A percentile compares a stretch with the other conserved stretches of the same genome.
Conservation (phyloP, 2,888 invertebrate species). For the Acanthoscelides obtectus region DNA sequence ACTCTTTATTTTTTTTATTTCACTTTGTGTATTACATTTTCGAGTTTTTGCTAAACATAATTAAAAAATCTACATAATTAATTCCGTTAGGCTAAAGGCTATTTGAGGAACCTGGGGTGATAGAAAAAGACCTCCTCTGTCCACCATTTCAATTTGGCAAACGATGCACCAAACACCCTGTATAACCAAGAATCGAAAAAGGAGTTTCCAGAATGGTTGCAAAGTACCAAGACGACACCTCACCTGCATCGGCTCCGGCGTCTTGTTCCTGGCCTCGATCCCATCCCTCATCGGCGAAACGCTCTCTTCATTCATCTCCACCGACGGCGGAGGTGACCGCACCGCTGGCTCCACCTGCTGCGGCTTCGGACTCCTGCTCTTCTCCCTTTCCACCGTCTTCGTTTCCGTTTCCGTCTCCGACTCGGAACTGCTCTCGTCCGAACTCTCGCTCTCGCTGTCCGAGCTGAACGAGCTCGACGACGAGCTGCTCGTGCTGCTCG, state of each 20-base stretch:
- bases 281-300: constrained; percentile 28
- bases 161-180: too few relatives aligned
- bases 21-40: too few relatives aligned
- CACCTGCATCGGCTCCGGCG: constrained; percentile 38
- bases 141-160: too few relatives aligned
- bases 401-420: constrained; percentile 32
- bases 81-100: too few relatives aligned
- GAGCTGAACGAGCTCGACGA: constrained; percentile 39
- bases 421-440: constrained; percentile 42
- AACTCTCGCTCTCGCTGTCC: constrained; percentile 37
- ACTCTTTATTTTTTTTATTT: too few relatives aligned
- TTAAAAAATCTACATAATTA: too few relatives aligned
- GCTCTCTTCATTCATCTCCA: background rate
- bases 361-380: constrained; percentile 3
- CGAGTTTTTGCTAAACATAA: too few relatives aligned
- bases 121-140: too few relatives aligned
- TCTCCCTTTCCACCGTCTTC: constrained; percentile 9
- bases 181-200: too few relatives aligned
- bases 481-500: constrained; percentile 33
- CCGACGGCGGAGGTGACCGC: background rate
- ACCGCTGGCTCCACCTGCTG: background rate
- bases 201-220: too few relatives aligned
- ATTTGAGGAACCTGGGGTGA: too few relatives aligned
- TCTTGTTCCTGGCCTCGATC: constrained; percentile 36
- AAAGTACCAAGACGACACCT: too few relatives aligned